These are phyloP conservation scores for Buceros bicornis DNA, from an alignment of 2,797 vertebrate genomes.

Conservation along the genomic window DNA sequence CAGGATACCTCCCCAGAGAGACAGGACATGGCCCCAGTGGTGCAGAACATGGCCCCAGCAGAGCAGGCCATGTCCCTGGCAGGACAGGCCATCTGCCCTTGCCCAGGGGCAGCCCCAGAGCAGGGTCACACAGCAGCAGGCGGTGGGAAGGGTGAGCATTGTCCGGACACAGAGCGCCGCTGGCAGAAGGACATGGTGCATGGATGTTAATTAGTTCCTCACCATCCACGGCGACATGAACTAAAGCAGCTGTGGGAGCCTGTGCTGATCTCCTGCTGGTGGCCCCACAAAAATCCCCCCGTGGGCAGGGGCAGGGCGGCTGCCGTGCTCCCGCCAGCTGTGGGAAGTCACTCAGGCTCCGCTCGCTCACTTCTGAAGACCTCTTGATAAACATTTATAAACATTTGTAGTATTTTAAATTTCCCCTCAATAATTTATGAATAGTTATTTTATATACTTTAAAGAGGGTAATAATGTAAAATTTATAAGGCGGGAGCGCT, in stretches of 20 bases:
- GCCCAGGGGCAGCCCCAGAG: background rate
- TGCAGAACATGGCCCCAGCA: fast-evolving
- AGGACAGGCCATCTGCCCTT: background rate
- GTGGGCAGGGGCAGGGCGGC: background rate
- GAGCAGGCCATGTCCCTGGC: background rate
- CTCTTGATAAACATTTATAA: conserved; percentile 82
- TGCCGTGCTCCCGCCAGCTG: conserved; percentile 34
- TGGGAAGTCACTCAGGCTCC: conserved; percentile 49
- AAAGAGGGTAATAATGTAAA: conserved; percentile 79
- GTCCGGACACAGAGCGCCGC: fast-evolving
- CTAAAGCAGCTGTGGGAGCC: background rate
- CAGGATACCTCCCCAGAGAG: background rate
- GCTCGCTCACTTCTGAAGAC: conserved; percentile 72
- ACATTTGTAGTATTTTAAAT: conserved; percentile 81
- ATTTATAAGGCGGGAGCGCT: conserved; percentile 75
- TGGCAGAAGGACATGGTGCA: background rate
- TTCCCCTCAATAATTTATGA: conserved; percentile 78
- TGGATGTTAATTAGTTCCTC: background rate
- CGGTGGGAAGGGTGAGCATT: fast-evolving
- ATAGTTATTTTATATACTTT: conserved; percentile 79
- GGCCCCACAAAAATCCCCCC: background rate
- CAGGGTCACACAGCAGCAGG: fast-evolving
- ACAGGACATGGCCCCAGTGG: background rate
- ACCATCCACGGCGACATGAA: background rate
- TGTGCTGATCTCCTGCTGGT: fast-evolving